phyloP scores from a whole-genome alignment of 2,888 invertebrate species.

The Azorinus chamasolen region DNA sequence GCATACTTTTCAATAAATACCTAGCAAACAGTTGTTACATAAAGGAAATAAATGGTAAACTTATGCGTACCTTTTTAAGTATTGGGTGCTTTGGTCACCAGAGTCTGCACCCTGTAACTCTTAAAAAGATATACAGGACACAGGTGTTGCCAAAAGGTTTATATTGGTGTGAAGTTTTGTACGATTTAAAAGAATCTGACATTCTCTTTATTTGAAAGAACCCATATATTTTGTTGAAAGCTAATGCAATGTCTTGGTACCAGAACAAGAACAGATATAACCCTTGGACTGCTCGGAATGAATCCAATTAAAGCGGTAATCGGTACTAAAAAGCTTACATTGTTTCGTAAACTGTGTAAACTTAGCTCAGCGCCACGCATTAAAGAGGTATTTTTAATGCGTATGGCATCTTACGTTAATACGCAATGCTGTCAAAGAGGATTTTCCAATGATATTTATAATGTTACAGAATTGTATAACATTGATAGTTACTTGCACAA shows the following conservation, averaged over 20 bases:
- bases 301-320: background rate
- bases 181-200: too few species aligned
- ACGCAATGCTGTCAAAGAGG: too few species aligned
- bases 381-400: conserved; percentile 10
- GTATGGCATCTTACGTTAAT: too few species aligned
- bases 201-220: too few species aligned
- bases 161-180: background rate
- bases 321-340: background rate
- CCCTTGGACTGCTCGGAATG: background rate
- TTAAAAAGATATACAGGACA: background rate
- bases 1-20: background rate
- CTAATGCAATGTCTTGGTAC: too few species aligned
- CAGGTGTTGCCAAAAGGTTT: conserved; percentile 1
- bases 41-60: background rate
- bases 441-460: too few species aligned
- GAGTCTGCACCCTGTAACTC: background rate
- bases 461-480: too few species aligned
- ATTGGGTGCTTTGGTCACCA: background rate
- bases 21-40: background rate
- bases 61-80: conserved; percentile 1
- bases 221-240: too few species aligned
- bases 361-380: background rate
- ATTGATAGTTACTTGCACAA: too few species aligned
- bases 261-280: too few species aligned
- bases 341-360: conserved; percentile 6